Percentiles rank a stretch among this genome's conserved stretches.
Conservation (phyloP, 1,140 invertebrate species). For the Ceratosolen fusciceps region DNA sequence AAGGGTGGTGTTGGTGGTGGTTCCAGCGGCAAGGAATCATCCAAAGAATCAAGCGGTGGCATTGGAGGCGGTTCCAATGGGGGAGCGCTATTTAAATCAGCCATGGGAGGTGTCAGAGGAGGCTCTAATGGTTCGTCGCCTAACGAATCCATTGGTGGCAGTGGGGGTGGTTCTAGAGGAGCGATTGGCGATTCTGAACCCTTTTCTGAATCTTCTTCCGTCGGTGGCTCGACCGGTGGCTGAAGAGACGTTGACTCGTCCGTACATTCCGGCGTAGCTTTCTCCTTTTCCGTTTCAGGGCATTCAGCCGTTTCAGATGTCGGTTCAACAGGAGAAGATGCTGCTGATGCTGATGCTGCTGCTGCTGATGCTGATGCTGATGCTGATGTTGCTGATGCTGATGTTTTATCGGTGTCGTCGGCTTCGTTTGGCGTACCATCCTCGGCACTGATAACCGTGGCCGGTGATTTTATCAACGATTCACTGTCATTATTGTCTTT, state of each 20-base stretch:
- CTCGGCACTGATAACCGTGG: constrained; percentile 55
- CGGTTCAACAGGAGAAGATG: no score
- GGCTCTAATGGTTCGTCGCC: background rate
- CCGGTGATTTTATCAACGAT: constrained; percentile 40
- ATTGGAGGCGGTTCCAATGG: constrained; percentile 30
- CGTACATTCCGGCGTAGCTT: constrained; percentile 3
- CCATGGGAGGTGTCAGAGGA: background rate
- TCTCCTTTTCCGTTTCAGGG: background rate
- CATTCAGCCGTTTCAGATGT: no score
- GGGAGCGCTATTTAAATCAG: background rate
- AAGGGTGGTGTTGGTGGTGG: constrained; percentile 7
- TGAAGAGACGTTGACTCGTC: background rate
- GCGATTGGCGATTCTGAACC: background rate
- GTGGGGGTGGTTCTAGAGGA: constrained; percentile 17
- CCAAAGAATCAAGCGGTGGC: constrained; percentile 17
- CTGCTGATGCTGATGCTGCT: no score
- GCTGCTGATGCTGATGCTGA: background rate
- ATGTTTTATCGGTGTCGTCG: background rate
- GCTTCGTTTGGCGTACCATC: constrained; percentile 51
- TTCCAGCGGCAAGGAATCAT: background rate
- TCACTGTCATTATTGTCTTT: background rate
- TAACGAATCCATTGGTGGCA: constrained; percentile 4
- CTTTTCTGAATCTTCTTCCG: background rate
- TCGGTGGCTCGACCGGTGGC: constrained; percentile 16
- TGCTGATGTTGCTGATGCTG: constrained; percentile 5